Evolutionary conservation across 2,113 vertebrate genomes (phyloP), one percentile per base, ranked within the genome.

Genomic region (Megaceryle torquata): DNA sequence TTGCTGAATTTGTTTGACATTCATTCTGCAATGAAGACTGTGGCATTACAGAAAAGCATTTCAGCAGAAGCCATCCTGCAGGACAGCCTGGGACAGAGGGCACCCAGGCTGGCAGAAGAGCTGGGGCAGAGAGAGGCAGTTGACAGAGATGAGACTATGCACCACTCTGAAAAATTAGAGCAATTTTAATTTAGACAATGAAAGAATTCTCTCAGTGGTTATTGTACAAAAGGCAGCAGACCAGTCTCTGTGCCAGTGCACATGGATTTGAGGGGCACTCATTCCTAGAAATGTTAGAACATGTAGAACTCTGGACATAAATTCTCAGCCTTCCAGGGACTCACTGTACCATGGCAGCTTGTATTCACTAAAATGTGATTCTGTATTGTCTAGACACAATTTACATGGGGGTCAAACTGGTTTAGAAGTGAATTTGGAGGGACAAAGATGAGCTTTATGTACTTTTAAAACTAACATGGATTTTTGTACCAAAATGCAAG

Each of bases 31-130:
- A 6, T 7, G 17, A 92, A 79, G 75, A 56, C 13, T 25, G 14
- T 1, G 3, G 44, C 1, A 0, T 39, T 28, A 74, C 26, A 65
- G 26, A 56, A 64, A 10, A 86, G 22, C 18, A 11, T 56, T 87
- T 75, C 6, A 56, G 20, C 24, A 76, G 43, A 51, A 79, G 50
- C 53, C 28, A 14, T 8, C 35, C 87, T 11, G 12, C 1, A 1
- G 41, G 41, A 89, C 28, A 83, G 54, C 54, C n/a, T 1, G 1
- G 64, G 65, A 67, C 41, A 60, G 68, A 76, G 63, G 35, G 57
- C 8, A 74, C n/a, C 28, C 0, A 0, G 39, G 39, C 10, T 53
- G 64, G 71, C 56, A 81, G 50, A 9, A 50, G 39, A 1, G 2
- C 43, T 31, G 5, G 44, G 68, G 44, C 8, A 6, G 33, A 14